Evolutionary conservation across 2,888 invertebrate genomes (phyloP).

Genomic region (Rapana venosa): DNA sequence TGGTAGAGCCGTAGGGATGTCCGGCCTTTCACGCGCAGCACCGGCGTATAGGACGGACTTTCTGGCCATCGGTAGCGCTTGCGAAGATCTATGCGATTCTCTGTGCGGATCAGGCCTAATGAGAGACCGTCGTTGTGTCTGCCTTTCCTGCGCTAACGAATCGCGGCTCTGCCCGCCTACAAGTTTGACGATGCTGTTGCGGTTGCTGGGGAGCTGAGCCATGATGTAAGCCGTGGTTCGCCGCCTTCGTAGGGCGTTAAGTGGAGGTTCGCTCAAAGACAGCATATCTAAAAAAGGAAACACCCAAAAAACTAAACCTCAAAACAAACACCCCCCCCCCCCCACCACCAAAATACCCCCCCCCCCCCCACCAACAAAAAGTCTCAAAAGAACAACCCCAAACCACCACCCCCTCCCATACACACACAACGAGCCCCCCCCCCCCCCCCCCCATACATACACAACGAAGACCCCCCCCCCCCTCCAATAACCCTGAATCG

Average conservation of each 20-base stretch:
- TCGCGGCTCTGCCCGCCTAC: not conserved
- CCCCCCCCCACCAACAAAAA: no score
- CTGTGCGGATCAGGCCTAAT: not conserved
- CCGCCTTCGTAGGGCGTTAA: not conserved
- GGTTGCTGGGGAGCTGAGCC: slow-evolving; percentile 11
- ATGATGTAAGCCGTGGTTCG: not conserved
- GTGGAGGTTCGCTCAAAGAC: not conserved
- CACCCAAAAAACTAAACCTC: no score
- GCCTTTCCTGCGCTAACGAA: not conserved
- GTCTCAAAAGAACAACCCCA: no score
- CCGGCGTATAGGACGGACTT: not conserved
- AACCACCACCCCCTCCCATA: no score
- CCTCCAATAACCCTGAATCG: no score
- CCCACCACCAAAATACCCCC: no score
- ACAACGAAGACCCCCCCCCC: no score
- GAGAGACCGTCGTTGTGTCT: not conserved
- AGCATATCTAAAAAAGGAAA: no score
- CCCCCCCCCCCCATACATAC: no score
- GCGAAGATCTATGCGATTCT: not conserved
- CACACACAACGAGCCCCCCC: no score
- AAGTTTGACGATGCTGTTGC: not conserved
- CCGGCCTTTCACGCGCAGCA: not conserved
- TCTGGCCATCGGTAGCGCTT: not conserved
- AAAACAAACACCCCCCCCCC: no score
- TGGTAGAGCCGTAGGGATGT: no score